Percentiles rank a stretch among this genome's conserved stretches.
These are phyloP conservation scores for Ditula angustiorana DNA, from an alignment of 2,888 invertebrate species.

Conservation along the genomic window DNA sequence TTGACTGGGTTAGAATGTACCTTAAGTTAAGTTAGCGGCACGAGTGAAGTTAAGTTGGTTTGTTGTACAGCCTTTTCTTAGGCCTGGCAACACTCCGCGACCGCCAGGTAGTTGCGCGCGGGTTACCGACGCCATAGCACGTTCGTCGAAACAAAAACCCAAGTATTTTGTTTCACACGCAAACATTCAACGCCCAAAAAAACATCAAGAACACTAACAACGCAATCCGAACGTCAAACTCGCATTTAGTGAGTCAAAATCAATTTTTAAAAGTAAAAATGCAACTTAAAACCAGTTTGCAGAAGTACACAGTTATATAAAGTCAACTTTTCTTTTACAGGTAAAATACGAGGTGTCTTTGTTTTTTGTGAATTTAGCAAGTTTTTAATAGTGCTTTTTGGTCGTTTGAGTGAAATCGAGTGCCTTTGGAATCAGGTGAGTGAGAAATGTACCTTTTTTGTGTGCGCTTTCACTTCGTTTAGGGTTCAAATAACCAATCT, in stretches of 20 bases:
- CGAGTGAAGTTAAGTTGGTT: slow-evolving; percentile 40
- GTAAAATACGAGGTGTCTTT: slow-evolving; percentile 54
- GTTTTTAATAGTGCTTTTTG: slow-evolving; percentile 56
- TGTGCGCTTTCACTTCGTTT: slow-evolving; percentile 56
- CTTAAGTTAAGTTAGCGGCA: neutral
- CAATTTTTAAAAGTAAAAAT: slow-evolving; percentile 40
- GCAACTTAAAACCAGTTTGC: slow-evolving; percentile 58
- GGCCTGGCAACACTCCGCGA: slow-evolving; percentile 58
- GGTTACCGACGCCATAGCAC: slow-evolving; percentile 53
- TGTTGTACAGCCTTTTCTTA: slow-evolving; percentile 56
- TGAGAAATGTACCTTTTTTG: slow-evolving; percentile 49
- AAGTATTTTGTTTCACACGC: slow-evolving; percentile 45
- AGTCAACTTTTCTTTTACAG: slow-evolving; percentile 69
- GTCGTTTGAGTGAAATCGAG: slow-evolving; percentile 63
- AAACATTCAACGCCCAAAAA: slow-evolving; percentile 46
- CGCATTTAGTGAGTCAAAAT: slow-evolving; percentile 43
- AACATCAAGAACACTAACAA: slow-evolving; percentile 51
- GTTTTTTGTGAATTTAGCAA: slow-evolving; percentile 61
- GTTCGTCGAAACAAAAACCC: slow-evolving; percentile 42
- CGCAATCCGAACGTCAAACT: slow-evolving; percentile 24
- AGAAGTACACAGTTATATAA: slow-evolving; percentile 78
- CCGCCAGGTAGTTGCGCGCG: slow-evolving; percentile 53
- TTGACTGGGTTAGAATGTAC: slow-evolving; percentile 17
- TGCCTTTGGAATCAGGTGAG: slow-evolving; percentile 62
- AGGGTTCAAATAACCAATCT: slow-evolving; percentile 53